A percentile compares a stretch with the other conserved stretches of the same genome.
Evolutionary conservation across 2,797 vertebrate genomes (phyloP).

Genomic region (Pogonophryne albipinna): DNA sequence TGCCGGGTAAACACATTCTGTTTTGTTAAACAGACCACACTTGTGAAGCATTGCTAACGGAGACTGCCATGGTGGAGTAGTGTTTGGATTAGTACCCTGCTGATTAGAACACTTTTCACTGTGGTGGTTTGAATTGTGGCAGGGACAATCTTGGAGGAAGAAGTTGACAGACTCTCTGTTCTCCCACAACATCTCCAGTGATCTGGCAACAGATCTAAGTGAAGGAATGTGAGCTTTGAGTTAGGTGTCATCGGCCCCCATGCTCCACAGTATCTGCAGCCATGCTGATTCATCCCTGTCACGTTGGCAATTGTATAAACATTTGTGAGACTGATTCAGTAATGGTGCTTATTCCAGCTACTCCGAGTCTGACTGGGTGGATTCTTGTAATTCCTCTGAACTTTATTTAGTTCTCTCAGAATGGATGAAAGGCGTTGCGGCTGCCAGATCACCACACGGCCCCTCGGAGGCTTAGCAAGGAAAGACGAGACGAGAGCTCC

Average conservation of each 20-base stretch:
- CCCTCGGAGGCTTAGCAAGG: constrained; percentile 67
- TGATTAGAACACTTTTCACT: constrained; percentile 36
- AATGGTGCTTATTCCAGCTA: constrained; percentile 51
- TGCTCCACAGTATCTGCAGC: constrained; percentile 18
- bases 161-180: constrained; percentile 18
- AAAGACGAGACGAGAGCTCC: constrained; percentile 68
- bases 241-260: constrained; percentile 23
- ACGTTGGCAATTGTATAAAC: constrained; percentile 51
- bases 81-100: constrained; percentile 33
- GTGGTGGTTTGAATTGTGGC: constrained; percentile 24
- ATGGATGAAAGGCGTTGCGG: constrained; percentile 69
- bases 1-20: constrained; percentile 35
- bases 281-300: constrained; percentile 23
- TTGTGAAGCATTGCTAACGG: constrained; percentile 18
- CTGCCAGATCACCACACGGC: constrained; percentile 70
- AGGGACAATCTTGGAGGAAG: constrained; percentile 19
- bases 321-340: constrained; percentile 58
- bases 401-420: constrained; percentile 73
- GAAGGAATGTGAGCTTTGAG: constrained; percentile 29
- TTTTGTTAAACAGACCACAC: constrained; percentile 33
- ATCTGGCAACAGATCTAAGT: constrained; percentile 36
- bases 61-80: constrained; percentile 5
- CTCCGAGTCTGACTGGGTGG: constrained; percentile 54
- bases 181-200: constrained; percentile 18
- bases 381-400: constrained; percentile 81